Conservation (phyloP, 1,140 invertebrate genomes). For the Papilio dardanus region DNA sequence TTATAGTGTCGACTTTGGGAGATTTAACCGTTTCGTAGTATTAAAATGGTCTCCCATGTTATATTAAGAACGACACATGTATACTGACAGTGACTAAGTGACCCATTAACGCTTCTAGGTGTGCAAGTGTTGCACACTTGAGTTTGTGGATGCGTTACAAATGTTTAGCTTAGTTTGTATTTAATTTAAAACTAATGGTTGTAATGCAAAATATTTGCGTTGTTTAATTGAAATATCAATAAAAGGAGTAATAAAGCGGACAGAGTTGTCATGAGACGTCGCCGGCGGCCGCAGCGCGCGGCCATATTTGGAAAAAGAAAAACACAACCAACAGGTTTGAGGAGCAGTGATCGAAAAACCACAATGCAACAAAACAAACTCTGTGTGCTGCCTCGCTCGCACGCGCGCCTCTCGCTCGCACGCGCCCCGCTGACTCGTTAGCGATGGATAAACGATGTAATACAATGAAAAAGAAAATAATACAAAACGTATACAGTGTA, state of each 20-base stretch:
- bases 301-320: slow-evolving; percentile 26
- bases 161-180: no score
- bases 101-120: no score
- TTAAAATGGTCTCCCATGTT: no score
- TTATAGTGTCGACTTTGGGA: no score
- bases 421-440: slow-evolving; percentile 69
- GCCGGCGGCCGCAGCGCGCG: neutral
- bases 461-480: slow-evolving; percentile 75
- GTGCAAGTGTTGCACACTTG: no score
- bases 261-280: neutral
- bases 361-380: slow-evolving; percentile 62
- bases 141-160: no score
- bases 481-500: slow-evolving; percentile 69
- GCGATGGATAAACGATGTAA: slow-evolving; percentile 72
- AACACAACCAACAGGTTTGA: slow-evolving; percentile 45
- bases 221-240: neutral
- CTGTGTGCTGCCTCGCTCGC: slow-evolving; percentile 47
- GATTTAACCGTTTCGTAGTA: no score
- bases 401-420: slow-evolving; percentile 43
- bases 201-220: no score
- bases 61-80: no score
- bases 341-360: slow-evolving; percentile 45
- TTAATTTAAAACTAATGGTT: no score
- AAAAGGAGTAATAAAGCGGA: neutral
- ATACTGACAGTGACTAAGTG: no score